A percentile compares a stretch with the other conserved stretches of the same genome.
Conservation (phyloP, 1,140 invertebrate species). For the Pseudomyrmex sp. region DNA sequence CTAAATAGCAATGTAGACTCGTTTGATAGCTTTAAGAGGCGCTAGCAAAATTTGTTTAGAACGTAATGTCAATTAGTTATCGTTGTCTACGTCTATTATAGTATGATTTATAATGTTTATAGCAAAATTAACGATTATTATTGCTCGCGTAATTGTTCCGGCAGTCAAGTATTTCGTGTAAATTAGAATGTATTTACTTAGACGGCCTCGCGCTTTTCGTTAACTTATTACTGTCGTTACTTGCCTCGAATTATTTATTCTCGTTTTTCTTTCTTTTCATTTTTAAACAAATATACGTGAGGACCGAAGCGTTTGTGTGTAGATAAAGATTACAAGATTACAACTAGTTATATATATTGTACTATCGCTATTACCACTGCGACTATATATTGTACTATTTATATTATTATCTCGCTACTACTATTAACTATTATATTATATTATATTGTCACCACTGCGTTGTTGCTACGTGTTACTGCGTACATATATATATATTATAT, state of each 20-base stretch:
- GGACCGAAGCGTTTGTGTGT: conserved; percentile 21
- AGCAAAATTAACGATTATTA: conserved; percentile 38
- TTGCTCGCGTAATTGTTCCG: conserved; percentile 34
- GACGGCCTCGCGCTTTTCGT: conserved; percentile 46
- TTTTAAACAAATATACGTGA: conserved; percentile 41
- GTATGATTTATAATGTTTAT: conserved; percentile 63
- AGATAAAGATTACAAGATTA: conserved; percentile 47
- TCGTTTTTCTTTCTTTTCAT: conserved; percentile 21
- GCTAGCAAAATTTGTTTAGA: conserved; percentile 64
- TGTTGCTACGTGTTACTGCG: conserved; percentile 53
- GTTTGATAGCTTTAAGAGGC: conserved; percentile 67
- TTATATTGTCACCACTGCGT: conserved; percentile 62
- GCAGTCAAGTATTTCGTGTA: conserved; percentile 20
- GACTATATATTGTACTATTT: conserved; percentile 67
- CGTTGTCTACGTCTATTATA: conserved; percentile 63
- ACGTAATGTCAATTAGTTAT: conserved; percentile 37
- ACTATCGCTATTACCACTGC: conserved; percentile 68
- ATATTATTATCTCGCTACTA: conserved; percentile 46
- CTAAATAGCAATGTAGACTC: conserved; percentile 63
- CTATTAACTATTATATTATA: conserved; percentile 55
- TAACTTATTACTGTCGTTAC: conserved; percentile 67
- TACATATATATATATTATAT: conserved; percentile 65
- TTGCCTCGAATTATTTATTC: conserved; percentile 72
- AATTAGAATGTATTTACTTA: conserved; percentile 60
- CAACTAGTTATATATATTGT: conserved; percentile 28